A percentile compares a stretch with the other conserved stretches of the same genome.
phyloP scores from a whole-genome alignment of 1,140 invertebrate genomes.

The Zaprionus tsacasi region DNA sequence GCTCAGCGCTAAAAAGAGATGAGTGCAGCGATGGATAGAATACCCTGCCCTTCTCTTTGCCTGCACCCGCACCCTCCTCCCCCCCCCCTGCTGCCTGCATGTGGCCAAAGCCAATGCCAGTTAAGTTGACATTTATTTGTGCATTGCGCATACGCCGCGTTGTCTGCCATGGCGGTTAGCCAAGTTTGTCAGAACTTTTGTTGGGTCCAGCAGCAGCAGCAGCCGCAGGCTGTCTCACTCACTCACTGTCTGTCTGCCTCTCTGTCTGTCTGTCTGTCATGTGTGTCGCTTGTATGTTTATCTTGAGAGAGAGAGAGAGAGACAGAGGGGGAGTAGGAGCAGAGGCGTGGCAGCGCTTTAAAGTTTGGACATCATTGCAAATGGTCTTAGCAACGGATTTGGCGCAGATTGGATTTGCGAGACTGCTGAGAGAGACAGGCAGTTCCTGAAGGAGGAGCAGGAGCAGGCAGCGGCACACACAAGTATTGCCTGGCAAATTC shows the following conservation, averaged over 20 bases:
- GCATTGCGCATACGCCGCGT: constrained; percentile 74
- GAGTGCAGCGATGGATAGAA: constrained; percentile 1
- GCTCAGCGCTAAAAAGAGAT: constrained; percentile 41
- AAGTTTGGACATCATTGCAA: constrained; percentile 45
- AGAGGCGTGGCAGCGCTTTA: constrained; percentile 1
- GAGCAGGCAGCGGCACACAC: neutral
- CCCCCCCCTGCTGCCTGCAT: neutral
- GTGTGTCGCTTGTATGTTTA: constrained; percentile 62
- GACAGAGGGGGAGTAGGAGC: neutral
- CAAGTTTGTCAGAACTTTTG: constrained; percentile 77
- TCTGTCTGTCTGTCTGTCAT: neutral
- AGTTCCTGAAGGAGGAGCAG: too few relatives aligned
- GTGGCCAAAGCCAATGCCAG: constrained; percentile 27
- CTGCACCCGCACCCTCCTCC: neutral
- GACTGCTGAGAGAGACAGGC: constrained; percentile 37
- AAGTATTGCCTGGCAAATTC: constrained; percentile 39
- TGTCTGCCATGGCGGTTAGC: constrained; percentile 63
- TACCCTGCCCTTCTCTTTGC: too few relatives aligned
- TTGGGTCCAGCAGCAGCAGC: constrained; percentile 13
- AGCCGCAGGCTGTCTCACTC: neutral
- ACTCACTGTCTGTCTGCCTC: neutral
- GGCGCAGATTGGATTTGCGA: constrained; percentile 67
- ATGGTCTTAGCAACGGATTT: constrained; percentile 54
- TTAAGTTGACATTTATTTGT: constrained; percentile 81
- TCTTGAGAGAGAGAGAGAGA: constrained; percentile 28